Conservation (phyloP, 1,140 invertebrate species). For the Drosophila sturtevanti region DNA sequence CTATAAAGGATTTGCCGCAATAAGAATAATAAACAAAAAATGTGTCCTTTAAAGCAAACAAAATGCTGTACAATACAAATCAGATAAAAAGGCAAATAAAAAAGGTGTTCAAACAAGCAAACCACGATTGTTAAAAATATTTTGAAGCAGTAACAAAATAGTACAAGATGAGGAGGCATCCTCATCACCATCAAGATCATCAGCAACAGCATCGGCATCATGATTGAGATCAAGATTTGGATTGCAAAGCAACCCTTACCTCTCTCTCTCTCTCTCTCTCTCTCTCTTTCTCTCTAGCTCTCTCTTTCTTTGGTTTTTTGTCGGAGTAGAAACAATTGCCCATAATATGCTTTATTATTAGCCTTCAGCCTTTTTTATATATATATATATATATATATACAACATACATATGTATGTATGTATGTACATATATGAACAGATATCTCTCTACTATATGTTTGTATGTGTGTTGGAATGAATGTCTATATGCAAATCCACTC, state of each 20-base stretch:
- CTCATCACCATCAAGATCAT: slow-evolving; percentile 32
- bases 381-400: neutral
- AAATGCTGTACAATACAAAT: slow-evolving; percentile 72
- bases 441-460: too few species aligned
- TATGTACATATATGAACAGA: neutral
- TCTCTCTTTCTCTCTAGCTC: slow-evolving; percentile 19
- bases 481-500: slow-evolving; percentile 76
- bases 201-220: slow-evolving; percentile 22
- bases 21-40: slow-evolving; percentile 73
- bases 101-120: slow-evolving; percentile 81
- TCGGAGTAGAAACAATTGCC: slow-evolving; percentile 62
- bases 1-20: slow-evolving; percentile 61
- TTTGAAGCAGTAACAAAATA: slow-evolving; percentile 75
- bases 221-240: slow-evolving; percentile 36
- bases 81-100: slow-evolving; percentile 68
- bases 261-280: slow-evolving; percentile 20
- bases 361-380: slow-evolving; percentile 48
- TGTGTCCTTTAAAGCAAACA: slow-evolving; percentile 77
- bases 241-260: slow-evolving; percentile 25
- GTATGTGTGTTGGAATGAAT: slow-evolving; percentile 31
- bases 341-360: slow-evolving; percentile 81
- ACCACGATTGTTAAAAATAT: slow-evolving; percentile 81
- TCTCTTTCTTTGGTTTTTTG: slow-evolving; percentile 15
- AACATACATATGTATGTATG: neutral
- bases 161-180: slow-evolving; percentile 49